Base-by-base conservation (phyloP, 1,140 invertebrate species). In the Drosophila jambulina region DNA sequence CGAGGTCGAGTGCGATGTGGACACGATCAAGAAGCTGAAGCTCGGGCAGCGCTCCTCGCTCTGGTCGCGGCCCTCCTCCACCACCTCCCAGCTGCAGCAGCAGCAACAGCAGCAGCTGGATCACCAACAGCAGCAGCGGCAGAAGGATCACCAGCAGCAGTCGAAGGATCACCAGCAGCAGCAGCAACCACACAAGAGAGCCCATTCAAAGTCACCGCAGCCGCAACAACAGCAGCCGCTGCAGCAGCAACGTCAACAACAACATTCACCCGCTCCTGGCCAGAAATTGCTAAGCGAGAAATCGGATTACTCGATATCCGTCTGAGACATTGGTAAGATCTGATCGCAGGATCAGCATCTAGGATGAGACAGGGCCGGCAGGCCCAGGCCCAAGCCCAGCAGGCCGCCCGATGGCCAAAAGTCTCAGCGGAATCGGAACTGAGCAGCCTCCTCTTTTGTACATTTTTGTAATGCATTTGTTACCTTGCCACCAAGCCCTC, bases 21-120 rank as follows among this genome's bases (percentile, higher is more conserved):
- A 96, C 80, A 96, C 95, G n/a, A 88, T 96, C 57, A 96, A 96
- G 86, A 96, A 96, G 91, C 92, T 96, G 40, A 96, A 96, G 93
- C 93, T 96, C 43, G 95, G 95, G 7, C 93, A 96, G 75, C 93
- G 95, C 54, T 96, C 95, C 36, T 95, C 95, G n/a, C 93, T 96
- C 10, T 96, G 96, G 96, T 96, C 95, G 19, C 94, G 95, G 68
- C 96, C 96, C 15, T 72, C 82, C 9, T 92, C 86, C 6, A 93
- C 90, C 58, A 94, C 94, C 60, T 93, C 94, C 36, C 94, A 95
- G 75, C 93, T 94, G 68, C 94, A 94, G 91, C 86, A 87, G 72
- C 86, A 92, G 46, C 83, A 91, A 54, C 63, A 90, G 59, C 91
- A 91, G 40, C 90, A 80, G 38, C 68, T 77, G 32, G 75, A 81